Evolutionary conservation across 2,888 invertebrate species (phyloP).

Genomic region (Flabesymbios commensalis): DNA sequence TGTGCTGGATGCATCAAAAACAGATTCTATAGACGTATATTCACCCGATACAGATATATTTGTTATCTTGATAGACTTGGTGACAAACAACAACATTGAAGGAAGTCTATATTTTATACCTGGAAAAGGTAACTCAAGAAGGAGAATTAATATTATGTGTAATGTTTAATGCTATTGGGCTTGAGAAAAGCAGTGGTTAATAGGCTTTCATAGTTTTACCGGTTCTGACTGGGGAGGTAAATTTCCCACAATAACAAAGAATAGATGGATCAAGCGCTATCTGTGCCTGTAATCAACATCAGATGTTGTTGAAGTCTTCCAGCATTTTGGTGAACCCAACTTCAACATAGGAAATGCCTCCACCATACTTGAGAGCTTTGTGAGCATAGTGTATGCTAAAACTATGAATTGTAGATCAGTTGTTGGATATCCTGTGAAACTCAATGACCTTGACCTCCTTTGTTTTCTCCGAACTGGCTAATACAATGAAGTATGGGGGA

Average conservation of each 20-base stretch:
- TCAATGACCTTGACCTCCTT: too few species aligned
- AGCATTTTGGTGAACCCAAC: too few species aligned
- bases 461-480: too few species aligned
- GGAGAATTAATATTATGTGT: constrained; percentile 11
- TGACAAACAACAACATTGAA: constrained; percentile 3
- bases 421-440: too few species aligned
- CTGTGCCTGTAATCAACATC: not conserved
- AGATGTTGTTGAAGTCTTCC: too few species aligned
- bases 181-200: constrained; percentile 5
- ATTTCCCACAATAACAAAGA: constrained; percentile 11
- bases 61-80: constrained; percentile 5
- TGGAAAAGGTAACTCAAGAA: constrained; percentile 8
- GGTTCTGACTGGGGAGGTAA: constrained; percentile 13
- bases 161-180: constrained; percentile 5
- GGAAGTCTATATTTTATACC: constrained; percentile 2
- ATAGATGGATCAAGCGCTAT: constrained; percentile 8
- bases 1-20: too few species aligned
- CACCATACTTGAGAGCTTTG: too few species aligned
- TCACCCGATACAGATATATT: constrained; percentile 16
- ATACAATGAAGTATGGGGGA: too few species aligned
- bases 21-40: constrained; percentile 4
- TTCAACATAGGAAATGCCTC: too few species aligned
- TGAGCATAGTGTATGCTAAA: too few species aligned
- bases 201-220: constrained; percentile 11
- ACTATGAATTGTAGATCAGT: too few species aligned